A percentile compares a stretch with the other conserved stretches of the same genome.
Evolutionary conservation across 2,797 vertebrate species (phyloP).

Genomic region (Phalloptychus januarius): DNA sequence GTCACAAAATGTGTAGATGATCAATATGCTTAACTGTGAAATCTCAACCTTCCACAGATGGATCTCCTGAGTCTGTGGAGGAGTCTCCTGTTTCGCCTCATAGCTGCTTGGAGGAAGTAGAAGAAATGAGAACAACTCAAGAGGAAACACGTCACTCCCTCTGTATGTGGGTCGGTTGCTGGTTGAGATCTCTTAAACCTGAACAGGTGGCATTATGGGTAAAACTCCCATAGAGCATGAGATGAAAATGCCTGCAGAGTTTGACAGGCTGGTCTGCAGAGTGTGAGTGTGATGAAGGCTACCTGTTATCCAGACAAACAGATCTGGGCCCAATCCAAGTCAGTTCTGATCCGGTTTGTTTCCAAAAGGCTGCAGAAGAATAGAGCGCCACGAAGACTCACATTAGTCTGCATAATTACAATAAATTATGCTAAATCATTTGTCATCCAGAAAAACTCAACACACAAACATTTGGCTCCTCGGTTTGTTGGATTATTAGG

Average conservation of each 20-base stretch:
- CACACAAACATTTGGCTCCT: constrained; percentile 70
- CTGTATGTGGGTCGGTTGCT: too few relatives aligned
- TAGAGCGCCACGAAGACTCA: constrained; percentile 59
- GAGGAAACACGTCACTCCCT: too few relatives aligned
- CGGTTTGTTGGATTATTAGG: constrained; percentile 40
- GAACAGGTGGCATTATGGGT: not conserved
- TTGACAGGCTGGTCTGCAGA: constrained; percentile 2
- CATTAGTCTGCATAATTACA: constrained; percentile 74
- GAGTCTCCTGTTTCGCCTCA: too few relatives aligned
- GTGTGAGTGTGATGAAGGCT: constrained; percentile 34
- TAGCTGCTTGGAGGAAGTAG: too few relatives aligned
- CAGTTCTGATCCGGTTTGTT: constrained; percentile 58
- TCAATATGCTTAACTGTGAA: too few relatives aligned
- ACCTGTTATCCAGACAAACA: constrained; percentile 63
- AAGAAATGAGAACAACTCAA: too few relatives aligned
- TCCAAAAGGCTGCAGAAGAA: constrained; percentile 71
- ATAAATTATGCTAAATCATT: constrained; percentile 69
- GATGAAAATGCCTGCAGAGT: not conserved
- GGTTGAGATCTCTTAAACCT: not conserved
- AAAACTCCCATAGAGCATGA: not conserved
- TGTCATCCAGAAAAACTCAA: constrained; percentile 64
- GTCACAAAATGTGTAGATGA: too few relatives aligned
- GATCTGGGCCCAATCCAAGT: constrained; percentile 46
- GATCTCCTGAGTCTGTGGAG: too few relatives aligned
- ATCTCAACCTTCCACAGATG: too few relatives aligned